Base-by-base conservation (phyloP, 1,140 invertebrate species). In the Ceratosolen solmsi region DNA sequence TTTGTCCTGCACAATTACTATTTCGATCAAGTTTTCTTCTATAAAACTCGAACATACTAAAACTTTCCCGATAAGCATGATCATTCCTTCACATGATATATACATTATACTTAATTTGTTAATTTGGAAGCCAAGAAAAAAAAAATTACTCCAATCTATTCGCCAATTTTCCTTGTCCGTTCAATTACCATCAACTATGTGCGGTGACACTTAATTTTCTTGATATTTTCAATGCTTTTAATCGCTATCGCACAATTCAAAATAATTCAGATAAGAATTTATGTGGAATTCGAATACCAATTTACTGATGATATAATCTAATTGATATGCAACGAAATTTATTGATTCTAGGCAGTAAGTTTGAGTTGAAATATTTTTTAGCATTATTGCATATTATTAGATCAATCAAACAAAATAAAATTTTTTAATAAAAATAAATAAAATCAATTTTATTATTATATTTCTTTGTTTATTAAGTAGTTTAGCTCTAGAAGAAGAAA, bases 251-350 rank as follows among this genome's bases (percentile, higher is more conserved):
- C 30, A 3, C 15, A 33, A 63, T 17, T 33, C 30, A 63, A 33
- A 33, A 63, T 63, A 33, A 33, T 63, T 33, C 15, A 33, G 60
- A 63, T 63, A 63, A 63, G 30, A 63, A 63, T 63, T 63, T 63
- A 33, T 33, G 17, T 63, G 30, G 60, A 63, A 63, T 60, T 60
- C 27, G 9, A 60, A 60, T 60, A 13, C 27, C 13, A 54, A 4
- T 9, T 30, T 60, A 60, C 8, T 15, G 27, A 60, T 20, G 20
- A 63, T 63, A 4, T 33, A 33, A 63, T 63, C 27, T 33, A 33
- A 63, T 27, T 20, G 30, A 33, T 33, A 63, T 1, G 60, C 60
- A 33, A 33, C 5, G 13, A n/a, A n/a, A n/a, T n/a, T n/a, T n/a
- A n/a, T n/a, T n/a, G n/a, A n/a, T n/a, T n/a, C n/a, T n/a, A n/a